These are phyloP conservation scores for Cotesia congregata DNA, from an alignment of 2,888 invertebrate genomes.

Conservation along the genomic window DNA sequence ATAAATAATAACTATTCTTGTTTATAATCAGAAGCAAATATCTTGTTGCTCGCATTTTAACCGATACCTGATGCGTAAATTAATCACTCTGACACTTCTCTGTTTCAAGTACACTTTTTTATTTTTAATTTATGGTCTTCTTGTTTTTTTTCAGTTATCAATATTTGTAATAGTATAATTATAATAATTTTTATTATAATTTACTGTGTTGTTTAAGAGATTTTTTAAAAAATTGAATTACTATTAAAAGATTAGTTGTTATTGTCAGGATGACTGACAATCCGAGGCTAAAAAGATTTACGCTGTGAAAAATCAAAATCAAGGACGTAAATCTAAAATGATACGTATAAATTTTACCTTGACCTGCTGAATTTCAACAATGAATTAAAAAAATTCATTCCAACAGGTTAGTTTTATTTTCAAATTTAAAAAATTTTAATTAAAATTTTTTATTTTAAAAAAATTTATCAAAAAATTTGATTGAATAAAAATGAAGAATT, in stretches of 20 bases:
- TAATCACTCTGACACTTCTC: not conserved
- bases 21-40: not conserved
- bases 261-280: not conserved
- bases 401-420: not conserved
- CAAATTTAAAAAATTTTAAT: not conserved
- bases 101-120: not conserved
- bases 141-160: not conserved
- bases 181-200: not conserved
- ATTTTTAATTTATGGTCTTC: not conserved
- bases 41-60: not conserved
- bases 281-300: conserved; percentile 14
- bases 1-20: not conserved
- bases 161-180: not conserved
- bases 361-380: conserved; percentile 33
- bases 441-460: not conserved
- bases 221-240: not conserved
- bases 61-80: not conserved
- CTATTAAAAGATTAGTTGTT: not conserved
- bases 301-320: conserved; percentile 3
- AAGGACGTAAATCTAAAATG: not conserved
- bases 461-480: not conserved
- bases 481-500: not conserved
- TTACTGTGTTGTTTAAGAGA: not conserved
- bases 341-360: conserved; percentile 39
- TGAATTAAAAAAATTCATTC: not conserved